Percentiles rank a stretch among this genome's conserved stretches.
Conservation (phyloP, 2,113 vertebrate genomes). For the Petrocephalus microphthalmus region DNA sequence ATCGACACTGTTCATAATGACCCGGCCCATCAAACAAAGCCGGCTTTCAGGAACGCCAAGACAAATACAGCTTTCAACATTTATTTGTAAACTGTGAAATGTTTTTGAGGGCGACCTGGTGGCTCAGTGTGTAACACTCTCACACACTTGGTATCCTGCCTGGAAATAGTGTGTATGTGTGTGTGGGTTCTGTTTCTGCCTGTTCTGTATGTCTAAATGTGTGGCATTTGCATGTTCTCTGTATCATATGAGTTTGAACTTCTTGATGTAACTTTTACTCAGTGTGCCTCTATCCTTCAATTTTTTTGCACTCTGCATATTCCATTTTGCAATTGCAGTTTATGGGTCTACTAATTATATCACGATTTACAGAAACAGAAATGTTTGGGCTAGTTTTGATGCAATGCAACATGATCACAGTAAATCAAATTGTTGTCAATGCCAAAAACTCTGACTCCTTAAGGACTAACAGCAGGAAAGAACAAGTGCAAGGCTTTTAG, state of each 20-base stretch:
- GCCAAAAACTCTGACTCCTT: background rate
- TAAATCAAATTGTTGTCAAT: background rate
- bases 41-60: background rate
- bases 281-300: background rate
- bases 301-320: background rate
- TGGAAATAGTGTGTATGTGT: background rate
- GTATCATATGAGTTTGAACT: background rate
- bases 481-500: background rate
- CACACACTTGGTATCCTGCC: background rate
- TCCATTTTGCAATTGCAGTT: background rate
- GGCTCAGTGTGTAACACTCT: background rate
- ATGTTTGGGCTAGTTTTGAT: background rate
- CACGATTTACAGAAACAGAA: background rate
- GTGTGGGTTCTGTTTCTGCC: background rate
- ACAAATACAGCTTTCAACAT: background rate
- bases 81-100: background rate
- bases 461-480: background rate
- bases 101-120: background rate
- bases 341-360: background rate
- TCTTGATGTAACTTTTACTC: background rate
- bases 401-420: background rate
- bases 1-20: background rate
- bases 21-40: background rate
- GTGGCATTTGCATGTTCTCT: background rate
- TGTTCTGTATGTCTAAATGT: background rate